Percentiles rank a stretch among this genome's conserved stretches.
These are phyloP conservation scores for Elanoides forficatus DNA, from an alignment of 2,113 vertebrate species.

Conservation along the genomic window DNA sequence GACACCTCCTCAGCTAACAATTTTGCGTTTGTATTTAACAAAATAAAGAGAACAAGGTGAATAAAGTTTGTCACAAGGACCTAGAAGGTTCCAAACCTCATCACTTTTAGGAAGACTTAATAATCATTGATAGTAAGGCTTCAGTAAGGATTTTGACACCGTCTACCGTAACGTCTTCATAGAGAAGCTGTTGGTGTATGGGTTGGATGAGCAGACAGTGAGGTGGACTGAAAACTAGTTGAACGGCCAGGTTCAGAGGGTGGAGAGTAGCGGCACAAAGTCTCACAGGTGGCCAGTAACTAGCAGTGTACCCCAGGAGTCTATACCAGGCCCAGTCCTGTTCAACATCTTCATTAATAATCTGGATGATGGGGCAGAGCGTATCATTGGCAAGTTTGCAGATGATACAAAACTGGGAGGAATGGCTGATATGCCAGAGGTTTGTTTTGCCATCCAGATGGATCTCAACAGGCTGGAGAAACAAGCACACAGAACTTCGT, in stretches of 20 bases:
- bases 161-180: neutral
- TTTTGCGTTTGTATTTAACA: neutral
- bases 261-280: neutral
- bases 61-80: neutral
- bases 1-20: neutral
- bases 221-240: neutral
- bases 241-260: neutral
- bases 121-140: neutral
- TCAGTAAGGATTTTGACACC: neutral
- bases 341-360: neutral
- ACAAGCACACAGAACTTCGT: neutral
- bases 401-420: neutral
- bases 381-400: neutral
- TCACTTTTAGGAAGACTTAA: neutral
- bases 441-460: neutral
- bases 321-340: neutral
- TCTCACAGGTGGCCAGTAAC: neutral
- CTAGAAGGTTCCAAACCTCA: neutral
- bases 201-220: neutral
- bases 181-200: neutral
- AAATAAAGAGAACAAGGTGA: neutral
- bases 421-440: neutral
- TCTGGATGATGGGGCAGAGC: neutral
- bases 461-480: neutral
- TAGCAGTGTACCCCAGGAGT: neutral